Base-by-base conservation (phyloP, 2,113 vertebrate genomes). In the Sorex fumeus region DNA sequence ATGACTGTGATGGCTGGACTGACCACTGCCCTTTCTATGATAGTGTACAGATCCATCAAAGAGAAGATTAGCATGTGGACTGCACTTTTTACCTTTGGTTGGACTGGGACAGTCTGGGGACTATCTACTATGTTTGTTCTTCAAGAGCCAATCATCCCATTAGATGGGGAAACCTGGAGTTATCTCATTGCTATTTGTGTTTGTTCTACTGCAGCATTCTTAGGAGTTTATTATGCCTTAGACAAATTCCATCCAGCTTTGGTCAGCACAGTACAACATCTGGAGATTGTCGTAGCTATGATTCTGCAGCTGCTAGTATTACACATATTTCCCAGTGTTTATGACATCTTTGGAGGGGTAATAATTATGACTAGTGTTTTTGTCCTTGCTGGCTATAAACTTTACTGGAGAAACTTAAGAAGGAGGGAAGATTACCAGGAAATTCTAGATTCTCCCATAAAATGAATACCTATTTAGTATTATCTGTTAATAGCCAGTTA, bases 11-110 rank as follows among this genome's bases (percentile, higher is more conserved):
- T 99, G 99, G 99, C 99, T 3, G 99, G 99, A 43, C 96, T 99
- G 96, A 99, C 99, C 27, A 99, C 99, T 0, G 99, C 99, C 83
- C 98, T 99, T 81, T 99, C 99, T 93, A 99, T 99, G 99, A 99
- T 99, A 90, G 98, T 99, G 72, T 99, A 99, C 91, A 98, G 99
- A 87, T 99, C 99, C 96, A 99, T 99, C 94, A 99, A 99, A 96
- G 99, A 99, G 93, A 98, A 98, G 1, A 98, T 99, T 95, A 99
- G 99, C 98, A 99, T 99, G 99, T 99, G 99, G 99, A 99, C 99
- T 1, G 99, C 99, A 1, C 98, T 99, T 27, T 99, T 99, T 97
- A 99, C 99, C 60, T 99, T 99, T 40, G 99, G 99, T 62, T 99
- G 99, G 99, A 99, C 99, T 0, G 99, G 99, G 96, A 99, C 98